Evolutionary conservation across 37 sponge, comb jelly and placozoan species (phyloP), one percentile per base, ranked within the genome.

Genomic region (Agelas oroides): DNA sequence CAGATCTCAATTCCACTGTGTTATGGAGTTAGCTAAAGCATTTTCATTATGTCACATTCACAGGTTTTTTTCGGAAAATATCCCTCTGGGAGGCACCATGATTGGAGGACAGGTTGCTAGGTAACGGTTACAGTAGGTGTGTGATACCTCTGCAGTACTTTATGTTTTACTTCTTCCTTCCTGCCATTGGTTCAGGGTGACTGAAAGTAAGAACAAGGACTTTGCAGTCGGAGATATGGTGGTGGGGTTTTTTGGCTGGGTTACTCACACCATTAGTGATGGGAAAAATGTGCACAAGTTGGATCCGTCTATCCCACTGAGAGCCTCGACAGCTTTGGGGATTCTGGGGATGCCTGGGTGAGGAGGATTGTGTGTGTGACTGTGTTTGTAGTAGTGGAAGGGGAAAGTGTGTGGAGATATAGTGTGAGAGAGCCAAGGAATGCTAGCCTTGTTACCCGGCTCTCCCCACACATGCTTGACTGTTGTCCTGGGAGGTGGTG

Each of bases 341-440:
- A 65, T 89, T 0, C 85, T 96, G 24, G 97, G 97, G 73, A 96
- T 96, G 97, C 95, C 97, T 27, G 97, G 97, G 97, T 96, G 67
- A 85, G 87, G 2, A 5, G 2, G 25, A 14, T 5, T 61, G 62
- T 27, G n/a, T 27, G 46, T 3, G 46, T 46, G 46, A 12, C 6
- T 46, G 46, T 46, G 46, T 46, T 3, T 46, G 46, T 46, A 8
- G 46, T 3, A 12, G 46, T 46, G 46, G 46, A 8, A 12, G 46
- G 46, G 46, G 46, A 46, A 8, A 12, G n/a, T 25, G 25, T 61
- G 62, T 61, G 62, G 25, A 5, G 2, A 8, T 46, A 46, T 46
- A 8, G 46, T 46, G 46, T 46, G 46, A 12, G 46, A 46, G 8
- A 46, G 8, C 46, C n/a, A n/a, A n/a, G n/a, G n/a, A n/a, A n/a